Evolutionary conservation across 2,888 invertebrate genomes (phyloP).

Genomic region (Neoascia interrupta): DNA sequence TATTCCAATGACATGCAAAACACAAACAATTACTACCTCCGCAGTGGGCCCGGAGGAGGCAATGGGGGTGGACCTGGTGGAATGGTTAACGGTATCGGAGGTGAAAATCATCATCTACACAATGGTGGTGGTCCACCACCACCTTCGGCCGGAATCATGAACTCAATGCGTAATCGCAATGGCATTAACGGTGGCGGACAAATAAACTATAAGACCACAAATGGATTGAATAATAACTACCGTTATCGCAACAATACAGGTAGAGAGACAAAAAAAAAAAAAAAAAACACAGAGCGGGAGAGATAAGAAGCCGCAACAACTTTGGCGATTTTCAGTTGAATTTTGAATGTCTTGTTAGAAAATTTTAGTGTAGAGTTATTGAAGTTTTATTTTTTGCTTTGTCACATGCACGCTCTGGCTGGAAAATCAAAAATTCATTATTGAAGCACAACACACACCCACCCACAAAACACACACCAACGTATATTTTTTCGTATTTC

Average conservation of each 20-base stretch:
- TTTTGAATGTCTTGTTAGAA: background rate
- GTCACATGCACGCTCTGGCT: conserved; percentile 58
- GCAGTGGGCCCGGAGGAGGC: conserved; percentile 43
- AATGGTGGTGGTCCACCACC: conserved; percentile 56
- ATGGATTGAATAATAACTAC: conserved; percentile 79
- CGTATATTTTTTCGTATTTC: background rate
- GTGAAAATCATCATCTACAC: conserved; percentile 58
- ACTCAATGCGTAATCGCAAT: conserved; percentile 55
- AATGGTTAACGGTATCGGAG: conserved; percentile 64
- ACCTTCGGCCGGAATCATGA: conserved; percentile 17
- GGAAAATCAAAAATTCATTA: conserved; percentile 51
- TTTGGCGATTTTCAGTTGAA: conserved; percentile 55
- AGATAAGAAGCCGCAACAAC: conserved; percentile 8
- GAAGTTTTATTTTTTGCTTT: conserved; percentile 25
- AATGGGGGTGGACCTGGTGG: conserved; percentile 16
- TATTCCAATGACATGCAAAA: conserved; percentile 58
- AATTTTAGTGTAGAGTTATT: conserved; percentile 2
- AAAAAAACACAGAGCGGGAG: background rate
- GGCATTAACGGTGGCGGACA: conserved; percentile 69
- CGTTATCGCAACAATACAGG: conserved; percentile 79
- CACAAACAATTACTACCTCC: conserved; percentile 60
- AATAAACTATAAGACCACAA: conserved; percentile 75
- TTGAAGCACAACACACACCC: conserved; percentile 46
- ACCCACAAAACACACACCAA: conserved; percentile 52
- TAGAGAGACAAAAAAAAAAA: conserved; percentile 66